Evolutionary conservation across 1,140 invertebrate species (phyloP).

Genomic region (Caenorhabditis latens): DNA sequence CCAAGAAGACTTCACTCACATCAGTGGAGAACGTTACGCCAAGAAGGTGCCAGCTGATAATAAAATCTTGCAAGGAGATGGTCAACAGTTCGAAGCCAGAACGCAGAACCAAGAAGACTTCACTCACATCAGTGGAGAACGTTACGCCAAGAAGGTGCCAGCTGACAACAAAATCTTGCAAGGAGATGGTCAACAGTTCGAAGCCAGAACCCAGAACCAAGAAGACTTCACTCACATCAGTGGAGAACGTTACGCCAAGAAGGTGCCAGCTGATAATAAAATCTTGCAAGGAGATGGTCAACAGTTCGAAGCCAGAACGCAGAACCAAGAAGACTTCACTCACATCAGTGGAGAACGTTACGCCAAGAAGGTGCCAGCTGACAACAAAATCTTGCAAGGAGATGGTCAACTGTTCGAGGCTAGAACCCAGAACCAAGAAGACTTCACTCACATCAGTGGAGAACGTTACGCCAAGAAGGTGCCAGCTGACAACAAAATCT

Average conservation of each 20-base stretch:
- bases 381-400: constrained; percentile 18
- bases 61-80: constrained; percentile 25
- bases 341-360: constrained; percentile 32
- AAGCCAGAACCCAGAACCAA: constrained; percentile 48
- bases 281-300: constrained; percentile 17
- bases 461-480: constrained; percentile 38
- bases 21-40: constrained; percentile 42
- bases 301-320: constrained; percentile 35
- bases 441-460: constrained; percentile 29
- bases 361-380: constrained; percentile 13
- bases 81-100: constrained; percentile 11
- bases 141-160: constrained; percentile 22
- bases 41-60: constrained; percentile 7
- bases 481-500: constrained; percentile 9
- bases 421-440: constrained; percentile 55
- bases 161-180: constrained; percentile 19
- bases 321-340: constrained; percentile 58
- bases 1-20: constrained; percentile 55
- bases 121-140: constrained; percentile 35
- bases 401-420: constrained; percentile 19
- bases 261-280: constrained; percentile 1
- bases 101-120: constrained; percentile 60
- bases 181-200: constrained; percentile 32
- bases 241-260: constrained; percentile 46
- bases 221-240: constrained; percentile 48